Evolutionary conservation across 2,797 vertebrate species (phyloP), one percentile per base, ranked within the genome.

Genomic region (Rhadinocentrus ornatus): DNA sequence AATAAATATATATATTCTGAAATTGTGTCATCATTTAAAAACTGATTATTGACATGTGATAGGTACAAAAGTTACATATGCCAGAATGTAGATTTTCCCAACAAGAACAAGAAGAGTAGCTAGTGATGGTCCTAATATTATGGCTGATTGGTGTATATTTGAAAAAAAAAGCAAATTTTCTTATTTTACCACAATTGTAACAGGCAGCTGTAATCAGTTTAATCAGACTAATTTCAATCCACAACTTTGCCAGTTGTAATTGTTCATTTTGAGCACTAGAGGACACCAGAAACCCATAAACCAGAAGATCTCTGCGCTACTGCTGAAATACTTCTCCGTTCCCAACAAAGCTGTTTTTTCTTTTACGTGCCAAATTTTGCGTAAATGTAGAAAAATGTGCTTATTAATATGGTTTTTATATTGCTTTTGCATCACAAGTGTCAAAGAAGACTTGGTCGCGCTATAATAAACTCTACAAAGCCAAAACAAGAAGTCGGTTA

Each of bases 191-290:
- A 50, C n/a, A 22, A 12, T 24, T 50, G 8, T 50, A 50, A 1
- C 9, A 50, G 20, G 44, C 22, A n/a, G n/a, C 10, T 50, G n/a
- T 3, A 50, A 5, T 22, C 46, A 7, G 55, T 41, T 10, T 8
- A 24, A 27, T 11, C 26, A 26, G 22, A 22, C 22, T 10, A 0
- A 34, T 37, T 39, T 24, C 0, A 35, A 4, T 9, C 24, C 2
- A 2, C 4, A 10, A 32, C 3, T n/a, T 26, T 44, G 8, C 20
- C 4, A 35, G 1, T 3, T 80, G 77, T 48, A 74, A 15, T 5
- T 67, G 1, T 64, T 13, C 6, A 1, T 12, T 64, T 27, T 37
- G 32, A 65, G 0, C 83, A 62, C 77, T 75, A 88, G 89, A 80
- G 66, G 87, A 84, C 83, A 15, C 37, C 55, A 77, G 24, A 69